Evolutionary conservation across 2,113 vertebrate genomes (phyloP).

Genomic region (Laticauda colubrina): DNA sequence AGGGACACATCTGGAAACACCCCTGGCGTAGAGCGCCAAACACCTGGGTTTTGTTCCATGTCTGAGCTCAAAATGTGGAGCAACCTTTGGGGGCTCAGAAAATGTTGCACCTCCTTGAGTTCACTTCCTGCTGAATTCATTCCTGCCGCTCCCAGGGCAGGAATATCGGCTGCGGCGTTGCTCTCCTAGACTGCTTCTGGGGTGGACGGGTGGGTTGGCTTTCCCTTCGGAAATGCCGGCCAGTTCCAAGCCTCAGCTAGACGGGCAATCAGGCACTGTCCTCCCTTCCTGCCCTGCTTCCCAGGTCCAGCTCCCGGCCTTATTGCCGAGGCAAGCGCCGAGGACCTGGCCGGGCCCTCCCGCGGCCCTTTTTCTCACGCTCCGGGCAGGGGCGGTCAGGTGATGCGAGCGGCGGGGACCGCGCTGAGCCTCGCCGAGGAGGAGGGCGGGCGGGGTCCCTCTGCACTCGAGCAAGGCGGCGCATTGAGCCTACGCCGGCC

Average conservation of each 20-base stretch:
- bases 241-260: not conserved
- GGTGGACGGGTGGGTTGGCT: not conserved
- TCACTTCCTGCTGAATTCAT: not conserved
- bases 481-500: not conserved
- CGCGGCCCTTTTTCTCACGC: not conserved
- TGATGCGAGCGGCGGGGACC: not conserved
- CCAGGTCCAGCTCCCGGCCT: not conserved
- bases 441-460: not conserved
- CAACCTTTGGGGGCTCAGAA: not conserved
- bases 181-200: not conserved
- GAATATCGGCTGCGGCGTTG: fast-evolving
- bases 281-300: too few relatives aligned
- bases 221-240: not conserved
- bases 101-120: not conserved
- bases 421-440: not conserved
- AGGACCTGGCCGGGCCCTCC: not conserved
- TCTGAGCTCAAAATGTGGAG: not conserved
- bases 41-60: not conserved
- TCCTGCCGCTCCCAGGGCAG: not conserved
- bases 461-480: not conserved
- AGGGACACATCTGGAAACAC: not conserved
- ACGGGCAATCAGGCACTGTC: too few relatives aligned
- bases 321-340: not conserved
- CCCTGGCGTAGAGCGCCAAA: not conserved
- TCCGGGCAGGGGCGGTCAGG: not conserved